Conservation (phyloP, 2,113 vertebrate genomes). For the Lepus timidus region DNA sequence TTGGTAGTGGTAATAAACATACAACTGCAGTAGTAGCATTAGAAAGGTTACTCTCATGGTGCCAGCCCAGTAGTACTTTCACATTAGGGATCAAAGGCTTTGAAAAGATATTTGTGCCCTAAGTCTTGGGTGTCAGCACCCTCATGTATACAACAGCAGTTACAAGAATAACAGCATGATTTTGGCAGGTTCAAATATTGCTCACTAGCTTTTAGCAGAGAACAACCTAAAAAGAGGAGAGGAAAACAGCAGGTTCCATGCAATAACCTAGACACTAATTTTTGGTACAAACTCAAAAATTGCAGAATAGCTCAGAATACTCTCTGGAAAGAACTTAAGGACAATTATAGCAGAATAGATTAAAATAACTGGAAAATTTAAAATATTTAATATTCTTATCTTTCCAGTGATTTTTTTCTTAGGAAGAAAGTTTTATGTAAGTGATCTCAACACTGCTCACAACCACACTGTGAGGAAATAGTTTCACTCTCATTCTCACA, state of each 20-base stretch:
- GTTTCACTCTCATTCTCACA: not conserved
- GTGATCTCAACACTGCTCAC: not conserved
- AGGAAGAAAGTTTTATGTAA: not conserved
- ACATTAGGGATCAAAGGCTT: not conserved
- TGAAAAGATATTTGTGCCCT: not conserved
- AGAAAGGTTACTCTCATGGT: not conserved
- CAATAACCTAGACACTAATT: not conserved
- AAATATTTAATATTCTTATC: not conserved
- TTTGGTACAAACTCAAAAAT: not conserved
- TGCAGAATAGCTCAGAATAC: not conserved
- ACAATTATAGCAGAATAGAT: not conserved
- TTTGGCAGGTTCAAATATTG: not conserved
- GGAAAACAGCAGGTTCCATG: not conserved
- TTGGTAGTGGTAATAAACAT: not conserved
- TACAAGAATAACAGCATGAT: not conserved
- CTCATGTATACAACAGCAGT: not conserved
- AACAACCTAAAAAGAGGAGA: not conserved
- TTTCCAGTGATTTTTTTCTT: not conserved
- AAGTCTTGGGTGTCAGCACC: not conserved
- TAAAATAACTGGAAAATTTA: not conserved
- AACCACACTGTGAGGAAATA: not conserved
- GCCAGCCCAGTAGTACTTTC: not conserved
- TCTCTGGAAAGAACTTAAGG: not conserved
- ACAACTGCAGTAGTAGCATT: not conserved
- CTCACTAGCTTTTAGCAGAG: not conserved